These are phyloP conservation scores for Diogma glabrata DNA, from an alignment of 2,888 invertebrate genomes.

Conservation along the genomic window DNA sequence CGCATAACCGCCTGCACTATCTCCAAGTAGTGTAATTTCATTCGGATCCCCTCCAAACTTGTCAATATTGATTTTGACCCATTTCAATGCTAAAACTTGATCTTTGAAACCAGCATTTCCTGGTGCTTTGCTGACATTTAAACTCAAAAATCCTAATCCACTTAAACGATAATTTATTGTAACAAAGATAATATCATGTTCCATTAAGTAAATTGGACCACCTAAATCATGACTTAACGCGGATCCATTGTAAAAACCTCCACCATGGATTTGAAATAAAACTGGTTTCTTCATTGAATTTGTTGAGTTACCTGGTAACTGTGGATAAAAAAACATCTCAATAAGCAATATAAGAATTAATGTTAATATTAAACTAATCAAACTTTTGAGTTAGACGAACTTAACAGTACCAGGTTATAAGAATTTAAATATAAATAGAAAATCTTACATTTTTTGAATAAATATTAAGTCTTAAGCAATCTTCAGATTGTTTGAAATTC, in stretches of 20 bases:
- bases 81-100: conserved; percentile 52
- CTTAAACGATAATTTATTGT: conserved; percentile 49
- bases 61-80: conserved; percentile 51
- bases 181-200: conserved; percentile 52
- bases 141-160: conserved; percentile 45
- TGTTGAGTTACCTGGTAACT: too few relatives aligned
- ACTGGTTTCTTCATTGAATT: too few relatives aligned
- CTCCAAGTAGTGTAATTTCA: conserved; percentile 50
- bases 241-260: conserved; percentile 47
- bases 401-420: too few relatives aligned
- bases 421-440: too few relatives aligned
- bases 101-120: conserved; percentile 61
- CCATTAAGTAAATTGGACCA: conserved; percentile 30
- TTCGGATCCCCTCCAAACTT: conserved; percentile 54
- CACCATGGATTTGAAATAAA: conserved; percentile 53
- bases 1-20: conserved; percentile 41
- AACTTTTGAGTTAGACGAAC: too few relatives aligned
- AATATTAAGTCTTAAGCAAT: conserved; percentile 46
- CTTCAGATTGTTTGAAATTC: too few relatives aligned
- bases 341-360: too few relatives aligned
- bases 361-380: too few relatives aligned
- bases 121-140: conserved; percentile 50
- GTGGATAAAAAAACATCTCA: too few relatives aligned
- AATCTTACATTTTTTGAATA: conserved; percentile 31
- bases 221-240: conserved; percentile 41